Base-by-base conservation (phyloP, 2,888 invertebrate genomes). In the Cephus nigrinus region DNA sequence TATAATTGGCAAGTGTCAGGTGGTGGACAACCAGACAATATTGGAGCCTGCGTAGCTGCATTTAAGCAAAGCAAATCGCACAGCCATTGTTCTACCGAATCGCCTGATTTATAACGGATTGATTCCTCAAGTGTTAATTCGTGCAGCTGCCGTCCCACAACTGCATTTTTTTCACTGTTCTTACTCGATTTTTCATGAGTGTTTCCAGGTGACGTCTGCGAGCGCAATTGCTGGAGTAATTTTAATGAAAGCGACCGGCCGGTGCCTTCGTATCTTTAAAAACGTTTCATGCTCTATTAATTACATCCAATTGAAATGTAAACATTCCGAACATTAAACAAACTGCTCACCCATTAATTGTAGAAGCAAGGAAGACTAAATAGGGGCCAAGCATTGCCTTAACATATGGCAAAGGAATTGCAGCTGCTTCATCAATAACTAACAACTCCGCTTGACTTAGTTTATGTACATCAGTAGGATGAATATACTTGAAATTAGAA, bases 341-440 rank as follows among this genome's bases (percentile, higher is more conserved):
- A 23, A 15, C 2, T 69, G 69, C 90, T 85, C 90, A 94, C 91
- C 99, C 99, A 87, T 98, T 97, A 71, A 99, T 97, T 0, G 99
- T 99, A 0, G 99, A 99, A 0, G 99, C 96, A 89, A 99, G 94
- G 89, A 99, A 97, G 15, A 98, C 97, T 68, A 99, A 93, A 87
- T 98, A 98, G 0, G 98, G 98, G 0, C 96, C 97, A 78, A 97
- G 93, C 91, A 99, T 96, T 2, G 95, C 94, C 83, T 97, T 97
- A 0, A 99, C 98, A 86, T 97, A 94, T 0, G 97, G 96, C 79
- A 99, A 92, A 0, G 99, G 99, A 84, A 99, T 99, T 11, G 99
- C 99, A 0, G 99, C 99, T 1, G 99, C 99, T 92, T 99, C 99
- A 92, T 99, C 99, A 78, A 99, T 98, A 0, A 99, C 95, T 55